A percentile compares a stretch with the other conserved stretches of the same genome.
Conservation (phyloP, 2,797 vertebrate species). For the Okamejei kenojei region DNA sequence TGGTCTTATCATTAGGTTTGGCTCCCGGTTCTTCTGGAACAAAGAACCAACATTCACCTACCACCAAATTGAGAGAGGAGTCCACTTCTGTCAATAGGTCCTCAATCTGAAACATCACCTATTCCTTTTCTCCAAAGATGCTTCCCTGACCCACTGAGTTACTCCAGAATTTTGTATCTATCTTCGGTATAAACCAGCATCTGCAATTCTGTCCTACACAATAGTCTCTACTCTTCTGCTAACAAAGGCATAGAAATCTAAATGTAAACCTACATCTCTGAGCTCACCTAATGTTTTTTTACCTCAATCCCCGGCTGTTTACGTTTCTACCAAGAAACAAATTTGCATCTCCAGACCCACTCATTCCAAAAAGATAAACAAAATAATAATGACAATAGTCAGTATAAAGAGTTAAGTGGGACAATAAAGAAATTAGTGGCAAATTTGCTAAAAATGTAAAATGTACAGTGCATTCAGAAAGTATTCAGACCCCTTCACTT, state of each 20-base stretch:
- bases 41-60: background rate
- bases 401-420: background rate
- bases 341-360: background rate
- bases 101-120: no score
- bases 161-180: no score
- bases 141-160: no score
- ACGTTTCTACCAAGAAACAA: background rate
- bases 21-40: background rate
- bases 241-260: no score
- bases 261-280: background rate
- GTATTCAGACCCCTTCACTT: no score
- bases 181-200: no score
- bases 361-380: background rate
- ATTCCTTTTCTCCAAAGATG: no score
- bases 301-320: background rate
- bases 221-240: no score
- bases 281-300: background rate
- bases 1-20: background rate
- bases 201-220: no score
- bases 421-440: background rate
- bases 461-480: no score
- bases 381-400: background rate
- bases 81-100: background rate
- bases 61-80: background rate
- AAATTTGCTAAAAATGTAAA: background rate